Conservation (phyloP, 2,888 invertebrate species). For the Imbricaverruca yamaguchii region DNA sequence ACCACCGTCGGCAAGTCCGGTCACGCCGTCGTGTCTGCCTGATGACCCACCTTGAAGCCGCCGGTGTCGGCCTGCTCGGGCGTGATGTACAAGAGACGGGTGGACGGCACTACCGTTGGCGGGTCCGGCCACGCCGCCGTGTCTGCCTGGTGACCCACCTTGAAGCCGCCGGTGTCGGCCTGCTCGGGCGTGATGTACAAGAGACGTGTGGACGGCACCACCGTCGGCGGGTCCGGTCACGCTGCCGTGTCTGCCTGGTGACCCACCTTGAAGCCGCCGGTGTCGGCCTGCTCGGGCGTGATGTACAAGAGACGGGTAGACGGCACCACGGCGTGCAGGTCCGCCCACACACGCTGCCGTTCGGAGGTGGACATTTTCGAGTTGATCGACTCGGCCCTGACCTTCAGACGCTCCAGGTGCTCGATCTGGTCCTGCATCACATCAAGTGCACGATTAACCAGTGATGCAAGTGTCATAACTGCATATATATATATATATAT, state of each 20-base stretch:
- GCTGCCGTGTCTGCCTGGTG: constrained; percentile 47
- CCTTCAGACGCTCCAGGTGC: constrained; percentile 65
- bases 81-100: constrained; percentile 85
- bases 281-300: constrained; percentile 90
- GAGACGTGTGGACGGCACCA: constrained; percentile 68
- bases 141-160: constrained; percentile 39
- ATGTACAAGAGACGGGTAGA: constrained; percentile 80
- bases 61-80: constrained; percentile 86
- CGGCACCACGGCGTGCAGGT: constrained; percentile 65
- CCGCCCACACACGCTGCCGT: constrained; percentile 64
- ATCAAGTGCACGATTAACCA: not conserved
- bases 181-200: constrained; percentile 97
- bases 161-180: constrained; percentile 67
- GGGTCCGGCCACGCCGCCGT: constrained; percentile 63
- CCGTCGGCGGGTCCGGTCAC: constrained; percentile 64
- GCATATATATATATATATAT: too few species aligned
- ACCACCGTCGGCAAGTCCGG: constrained; percentile 64
- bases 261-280: constrained; percentile 57
- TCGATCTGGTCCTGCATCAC: constrained; percentile 74
- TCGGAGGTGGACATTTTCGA: constrained; percentile 78
- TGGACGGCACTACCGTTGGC: constrained; percentile 60
- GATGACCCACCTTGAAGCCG: constrained; percentile 52
- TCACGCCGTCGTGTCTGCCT: constrained; percentile 47
- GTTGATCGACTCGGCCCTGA: constrained; percentile 81
- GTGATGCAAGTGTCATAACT: too few species aligned